A percentile compares a stretch with the other conserved stretches of the same genome.
Evolutionary conservation across 2,113 vertebrate genomes (phyloP).

Genomic region (Crotalus tigris): DNA sequence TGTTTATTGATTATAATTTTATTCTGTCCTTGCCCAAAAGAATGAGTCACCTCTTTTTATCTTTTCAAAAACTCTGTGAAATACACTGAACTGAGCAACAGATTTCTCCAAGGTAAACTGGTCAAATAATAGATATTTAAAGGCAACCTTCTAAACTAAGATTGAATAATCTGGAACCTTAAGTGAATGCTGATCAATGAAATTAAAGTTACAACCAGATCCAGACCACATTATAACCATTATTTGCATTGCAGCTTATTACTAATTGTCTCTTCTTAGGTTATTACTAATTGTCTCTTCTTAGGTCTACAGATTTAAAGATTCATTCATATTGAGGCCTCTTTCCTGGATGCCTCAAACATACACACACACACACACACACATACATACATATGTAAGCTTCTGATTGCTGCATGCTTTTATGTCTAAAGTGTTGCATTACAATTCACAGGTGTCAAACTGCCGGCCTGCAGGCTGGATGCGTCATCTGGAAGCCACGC

Average conservation of each 20-base stretch:
- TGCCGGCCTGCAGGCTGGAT: no score
- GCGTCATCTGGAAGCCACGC: no score
- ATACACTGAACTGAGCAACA: neutral
- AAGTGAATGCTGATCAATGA: neutral
- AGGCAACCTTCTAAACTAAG: neutral
- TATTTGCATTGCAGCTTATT: neutral
- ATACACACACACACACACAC: neutral
- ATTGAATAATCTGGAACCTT: neutral
- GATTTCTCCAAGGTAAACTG: neutral
- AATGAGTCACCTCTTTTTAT: neutral
- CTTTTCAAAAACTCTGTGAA: neutral
- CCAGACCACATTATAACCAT: neutral
- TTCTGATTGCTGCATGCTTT: neutral
- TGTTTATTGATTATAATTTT: neutral
- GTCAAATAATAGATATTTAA: neutral
- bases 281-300: neutral
- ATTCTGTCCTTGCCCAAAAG: neutral
- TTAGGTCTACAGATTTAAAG: neutral
- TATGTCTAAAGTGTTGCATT: neutral
- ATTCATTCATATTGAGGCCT: neutral
- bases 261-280: neutral
- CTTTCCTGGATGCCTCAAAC: neutral
- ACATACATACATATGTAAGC: neutral
- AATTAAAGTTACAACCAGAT: neutral
- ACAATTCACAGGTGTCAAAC: neutral